A percentile compares a stretch with the other conserved stretches of the same genome.
Conservation (phyloP, 2,113 vertebrate genomes). For the Aptenodytes forsteri region DNA sequence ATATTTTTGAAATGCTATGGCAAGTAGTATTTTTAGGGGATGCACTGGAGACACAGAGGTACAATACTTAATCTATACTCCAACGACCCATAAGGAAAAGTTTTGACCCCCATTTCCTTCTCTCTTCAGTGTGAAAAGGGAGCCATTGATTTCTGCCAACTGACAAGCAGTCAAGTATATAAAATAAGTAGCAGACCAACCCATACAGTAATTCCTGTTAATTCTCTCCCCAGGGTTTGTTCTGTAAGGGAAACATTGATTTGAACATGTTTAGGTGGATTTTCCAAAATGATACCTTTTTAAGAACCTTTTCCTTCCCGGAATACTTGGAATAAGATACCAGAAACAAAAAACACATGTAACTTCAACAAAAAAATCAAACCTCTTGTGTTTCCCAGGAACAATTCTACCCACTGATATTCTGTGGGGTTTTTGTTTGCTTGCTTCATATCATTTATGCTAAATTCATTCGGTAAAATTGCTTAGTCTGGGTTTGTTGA, state of each 20-base stretch:
- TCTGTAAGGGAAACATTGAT: slow-evolving; percentile 42
- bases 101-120: slow-evolving; percentile 5
- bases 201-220: slow-evolving; percentile 20
- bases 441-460: background rate
- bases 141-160: slow-evolving; percentile 63
- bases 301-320: slow-evolving; percentile 8
- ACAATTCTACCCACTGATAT: background rate
- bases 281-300: slow-evolving; percentile 44
- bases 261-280: slow-evolving; percentile 23
- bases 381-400: background rate
- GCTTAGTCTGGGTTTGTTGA: background rate
- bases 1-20: background rate
- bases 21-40: slow-evolving; percentile 4
- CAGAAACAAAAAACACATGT: background rate
- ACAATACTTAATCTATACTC: slow-evolving; percentile 34
- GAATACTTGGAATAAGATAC: background rate
- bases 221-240: slow-evolving; percentile 43
- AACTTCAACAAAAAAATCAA: slow-evolving; percentile 6
- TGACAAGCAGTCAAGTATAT: slow-evolving; percentile 52
- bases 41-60: background rate
- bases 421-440: background rate
- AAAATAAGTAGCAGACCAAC: slow-evolving; percentile 50
- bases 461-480: background rate
- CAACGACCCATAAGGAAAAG: background rate
- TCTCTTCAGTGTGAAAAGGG: background rate